Evolutionary conservation across 2,888 invertebrate genomes (phyloP).

Genomic region (Plemyria rubiginata): DNA sequence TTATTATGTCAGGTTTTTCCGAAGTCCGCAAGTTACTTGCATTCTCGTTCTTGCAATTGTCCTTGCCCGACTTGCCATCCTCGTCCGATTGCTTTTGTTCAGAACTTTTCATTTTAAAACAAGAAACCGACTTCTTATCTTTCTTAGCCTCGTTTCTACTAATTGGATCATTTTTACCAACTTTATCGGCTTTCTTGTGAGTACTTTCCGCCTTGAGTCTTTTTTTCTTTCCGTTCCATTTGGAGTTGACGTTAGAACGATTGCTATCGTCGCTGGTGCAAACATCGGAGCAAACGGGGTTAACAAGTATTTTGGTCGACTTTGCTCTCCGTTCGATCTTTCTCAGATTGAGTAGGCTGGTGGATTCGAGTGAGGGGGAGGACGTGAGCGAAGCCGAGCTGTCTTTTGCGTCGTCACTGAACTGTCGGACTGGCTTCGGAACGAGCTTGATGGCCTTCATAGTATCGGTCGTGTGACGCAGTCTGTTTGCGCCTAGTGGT

Average conservation of each 20-base stretch:
- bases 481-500: conserved; percentile 78
- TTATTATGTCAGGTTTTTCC: conserved; percentile 73
- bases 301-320: conserved; percentile 80
- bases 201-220: conserved; percentile 66
- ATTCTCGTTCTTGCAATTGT: conserved; percentile 78
- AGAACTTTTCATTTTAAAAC: conserved; percentile 79
- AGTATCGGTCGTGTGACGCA: conserved; percentile 65
- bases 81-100: conserved; percentile 73
- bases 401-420: conserved; percentile 65
- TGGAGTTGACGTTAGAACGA: conserved; percentile 66
- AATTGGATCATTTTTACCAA: conserved; percentile 67
- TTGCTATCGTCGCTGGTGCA: conserved; percentile 76
- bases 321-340: conserved; percentile 79
- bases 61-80: conserved; percentile 68
- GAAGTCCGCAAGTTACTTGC: conserved; percentile 69
- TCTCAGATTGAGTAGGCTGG: conserved; percentile 71
- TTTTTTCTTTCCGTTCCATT: conserved; percentile 81
- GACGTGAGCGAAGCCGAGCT: conserved; percentile 66
- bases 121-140: conserved; percentile 77
- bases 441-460: conserved; percentile 70
- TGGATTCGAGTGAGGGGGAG: conserved; percentile 66
- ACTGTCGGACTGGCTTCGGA: conserved; percentile 59
- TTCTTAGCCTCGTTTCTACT: conserved; percentile 69
- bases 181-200: conserved; percentile 58
- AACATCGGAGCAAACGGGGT: conserved; percentile 77